phyloP scores from a whole-genome alignment of 2,113 vertebrate genomes.

The Dicentrarchus labrax region DNA sequence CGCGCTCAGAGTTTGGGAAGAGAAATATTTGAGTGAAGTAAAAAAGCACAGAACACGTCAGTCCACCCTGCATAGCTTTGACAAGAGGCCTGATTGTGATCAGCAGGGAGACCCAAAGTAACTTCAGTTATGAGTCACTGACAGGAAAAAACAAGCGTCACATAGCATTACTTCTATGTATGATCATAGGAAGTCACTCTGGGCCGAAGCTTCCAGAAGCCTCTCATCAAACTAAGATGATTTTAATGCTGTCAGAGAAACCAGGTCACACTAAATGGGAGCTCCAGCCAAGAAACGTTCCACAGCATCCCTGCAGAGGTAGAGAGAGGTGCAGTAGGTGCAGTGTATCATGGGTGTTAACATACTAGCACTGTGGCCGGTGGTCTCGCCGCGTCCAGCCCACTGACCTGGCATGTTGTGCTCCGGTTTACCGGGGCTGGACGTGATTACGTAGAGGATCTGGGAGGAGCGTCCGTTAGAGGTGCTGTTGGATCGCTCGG shows the following conservation, averaged over 20 bases:
- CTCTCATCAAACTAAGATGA: slow-evolving; percentile 10
- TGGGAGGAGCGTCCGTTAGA: slow-evolving; percentile 88
- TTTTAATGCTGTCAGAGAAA: slow-evolving; percentile 42
- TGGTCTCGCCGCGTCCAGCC: slow-evolving; percentile 80
- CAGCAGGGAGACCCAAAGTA: slow-evolving; percentile 46
- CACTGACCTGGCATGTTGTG: slow-evolving; percentile 93
- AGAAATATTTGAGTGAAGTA: slow-evolving; percentile 38
- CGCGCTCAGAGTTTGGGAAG: slow-evolving; percentile 24
- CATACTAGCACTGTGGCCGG: slow-evolving; percentile 82
- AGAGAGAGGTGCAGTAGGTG: slow-evolving; percentile 8
- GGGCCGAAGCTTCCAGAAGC: slow-evolving; percentile 24
- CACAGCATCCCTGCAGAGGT: slow-evolving; percentile 26
- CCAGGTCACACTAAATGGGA: slow-evolving; percentile 49
- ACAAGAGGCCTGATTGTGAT: slow-evolving; percentile 50
- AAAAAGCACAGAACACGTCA: slow-evolving; percentile 10
- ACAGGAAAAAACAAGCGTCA: slow-evolving; percentile 30
- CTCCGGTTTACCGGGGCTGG: slow-evolving; percentile 91
- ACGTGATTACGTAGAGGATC: slow-evolving; percentile 95
- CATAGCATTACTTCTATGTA: slow-evolving; percentile 21
- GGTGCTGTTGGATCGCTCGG: slow-evolving; percentile 89
- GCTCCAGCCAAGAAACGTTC: slow-evolving; percentile 5
- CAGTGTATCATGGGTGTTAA: slow-evolving; percentile 54
- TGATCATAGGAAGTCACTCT: slow-evolving; percentile 28
- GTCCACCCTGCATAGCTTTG: slow-evolving; percentile 23
- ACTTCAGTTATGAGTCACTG: slow-evolving; percentile 39